Base-by-base conservation (phyloP, 2,797 vertebrate genomes). In the Apodemus agrarius region DNA sequence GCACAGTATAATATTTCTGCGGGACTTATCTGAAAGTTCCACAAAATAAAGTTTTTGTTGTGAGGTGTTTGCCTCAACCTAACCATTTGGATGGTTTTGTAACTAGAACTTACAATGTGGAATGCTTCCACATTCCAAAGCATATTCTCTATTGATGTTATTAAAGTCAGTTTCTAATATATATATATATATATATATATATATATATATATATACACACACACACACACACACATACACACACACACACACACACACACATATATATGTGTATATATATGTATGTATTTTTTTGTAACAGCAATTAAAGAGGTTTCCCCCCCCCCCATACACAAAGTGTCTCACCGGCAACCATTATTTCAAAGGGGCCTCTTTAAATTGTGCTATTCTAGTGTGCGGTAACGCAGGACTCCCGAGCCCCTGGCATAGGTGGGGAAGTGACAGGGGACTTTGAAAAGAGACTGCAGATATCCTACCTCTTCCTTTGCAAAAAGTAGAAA, bases 31-130 rank as follows among this genome's bases (percentile, higher is more conserved):
- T 98, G 99, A 99, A 99, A 99, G 99, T 98, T 99, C 98, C 98
- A 99, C 99, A 99, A 99, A 99, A 99, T 99, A 99, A 98, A 99
- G 99, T 98, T 99, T 99, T 99, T 99, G 99, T 76, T 99, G 99
- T 98, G 99, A 99, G 98, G 95, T 98, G 96, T 96, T 98, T 97
- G 96, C 99, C 98, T 99, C 99, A 98, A 96, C 98, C 96, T 98
- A 98, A 98, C 99, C 98, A 96, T 98, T 97, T 98, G 96, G 97
- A 97, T 95, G 97, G 90, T 94, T 97, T 72, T 97, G 78, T 98
- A 98, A 93, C 94, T 84, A 76, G 54, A 46, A 43, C 40, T 76
- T 76, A 46, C n/a, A n/a, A n/a, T n/a, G n/a, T n/a, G n/a, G n/a
- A n/a, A n/a, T 61, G 43, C 37, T 29, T 75, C 19, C 1, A 13